Base-by-base conservation (phyloP, 2,888 invertebrate genomes). In the Quadriops clusia region DNA sequence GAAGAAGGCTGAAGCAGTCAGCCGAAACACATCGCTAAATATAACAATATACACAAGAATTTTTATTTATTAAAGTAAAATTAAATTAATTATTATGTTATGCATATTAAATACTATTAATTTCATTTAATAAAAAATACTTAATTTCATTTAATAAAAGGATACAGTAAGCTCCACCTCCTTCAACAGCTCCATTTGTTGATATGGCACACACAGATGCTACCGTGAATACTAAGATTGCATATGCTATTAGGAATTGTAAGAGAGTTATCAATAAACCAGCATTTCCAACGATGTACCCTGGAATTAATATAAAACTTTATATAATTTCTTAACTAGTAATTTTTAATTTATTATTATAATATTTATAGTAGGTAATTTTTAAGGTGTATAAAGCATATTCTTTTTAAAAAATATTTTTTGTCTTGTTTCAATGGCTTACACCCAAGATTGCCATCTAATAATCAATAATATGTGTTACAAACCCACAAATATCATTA, bases 91-190 rank as follows among this genome's bases (percentile, higher is more conserved):
- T n/a, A n/a, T n/a, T n/a, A n/a, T n/a, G n/a, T n/a, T n/a, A n/a
- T n/a, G n/a, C n/a, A n/a, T n/a, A n/a, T n/a, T n/a, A n/a, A n/a
- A n/a, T n/a, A n/a, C n/a, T n/a, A n/a, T n/a, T n/a, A n/a, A n/a
- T n/a, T n/a, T n/a, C n/a, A n/a, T n/a, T n/a, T n/a, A n/a, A n/a
- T n/a, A n/a, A n/a, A n/a, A n/a, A n/a, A n/a, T n/a, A n/a, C n/a
- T n/a, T n/a, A n/a, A n/a, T n/a, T n/a, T n/a, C n/a, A n/a, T 24
- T 15, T 26, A 17, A 28, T 26, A 39, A 66, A 77, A 80, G 78
- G 85, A 87, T 84, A 97, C 97, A 99, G 55, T 99, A 99, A 21
- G 95, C 97, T 8, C 98, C 98, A 1, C 98, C 98, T 5, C 98
- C 97, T 66, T 98, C 94, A 0, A 99, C 85, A 14, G 97, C 97